Base-by-base conservation (phyloP, 1,140 invertebrate genomes). In the Drosophila bocqueti region DNA sequence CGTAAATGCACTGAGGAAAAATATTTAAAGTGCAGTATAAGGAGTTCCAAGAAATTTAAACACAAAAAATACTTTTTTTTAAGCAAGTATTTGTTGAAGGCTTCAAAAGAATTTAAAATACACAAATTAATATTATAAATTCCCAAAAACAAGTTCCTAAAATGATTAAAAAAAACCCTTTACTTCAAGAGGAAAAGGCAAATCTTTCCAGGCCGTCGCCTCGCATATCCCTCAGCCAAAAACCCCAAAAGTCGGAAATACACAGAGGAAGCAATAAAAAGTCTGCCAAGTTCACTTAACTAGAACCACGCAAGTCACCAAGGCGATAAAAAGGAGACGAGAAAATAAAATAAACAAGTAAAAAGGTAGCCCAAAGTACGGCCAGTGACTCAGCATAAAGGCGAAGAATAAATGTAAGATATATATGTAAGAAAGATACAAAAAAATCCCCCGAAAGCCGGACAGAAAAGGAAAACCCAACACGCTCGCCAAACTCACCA, bases 161-260 rank as follows among this genome's bases (percentile, higher is more conserved):
- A 54, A 34, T 21, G 4, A 10, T 16, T 1, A 31, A 9, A 31
- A 31, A 31, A 31, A 31, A 29, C n/a, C n/a, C 9, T 10, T 38
- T 24, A 38, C 4, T 21, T 24, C 8, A 45, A 11, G 21, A 29
- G 36, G 36, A 69, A 68, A 29, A 31, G 55, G 21, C 38, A 60
- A 13, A 9, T 52, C 15, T 73, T 74, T 73, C 71, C 68, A 59
- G 11, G 36, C 46, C 43, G 69, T 80, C 79, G 59, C 43, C 15
- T 47, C 52, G 42, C 29, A 78, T 81, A 81, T 81, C 77, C 80
- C 79, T 87, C 84, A 68, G 55, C 36, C 5, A 76, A 67, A 78
- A 78, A 78, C 57, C 65, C 74, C 65, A 77, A 78, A 78, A 55
- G 52, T 77, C 74, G 54, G 47, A 77, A 77, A 77, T 55, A 55